Base-by-base conservation (phyloP, 2,888 invertebrate genomes). In the Andrena fulva region DNA sequence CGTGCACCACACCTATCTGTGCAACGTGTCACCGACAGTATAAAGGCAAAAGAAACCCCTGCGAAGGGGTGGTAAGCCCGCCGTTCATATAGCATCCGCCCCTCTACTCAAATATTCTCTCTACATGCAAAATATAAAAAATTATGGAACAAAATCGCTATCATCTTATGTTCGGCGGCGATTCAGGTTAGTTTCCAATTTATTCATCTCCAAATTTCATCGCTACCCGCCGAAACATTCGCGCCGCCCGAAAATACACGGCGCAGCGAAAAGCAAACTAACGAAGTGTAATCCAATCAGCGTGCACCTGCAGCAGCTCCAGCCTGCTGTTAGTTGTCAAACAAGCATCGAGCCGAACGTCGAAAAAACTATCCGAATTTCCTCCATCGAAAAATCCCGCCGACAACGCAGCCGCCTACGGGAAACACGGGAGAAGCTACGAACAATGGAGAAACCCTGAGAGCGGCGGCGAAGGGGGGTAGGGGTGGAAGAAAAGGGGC, bases 1-100 rank as follows among this genome's bases (percentile, higher is more conserved):
- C 35, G 68, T 64, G 50, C 71, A 63, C 52, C 67, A 73, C 80
- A 77, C 77, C 77, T 74, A 83, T 82, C 82, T 63, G 79, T 69
- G 76, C 73, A 73, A 82, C 79, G 83, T 83, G 84, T 84, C 83
- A 80, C 74, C 52, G 42, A 52, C 83, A 80, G 83, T 59, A 79
- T 64, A 83, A 84, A 59, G 63, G 69, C 80, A 77, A 80, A 80
- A 74, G 77, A 70, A 77, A 74, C 63, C 66, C 27, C 27, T 33
- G 66, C 62, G 70, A 70, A 63, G 76, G 73, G 59, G 62, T 67
- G 68, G 62, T 74, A 81, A 85, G 85, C 84, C 69, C 54, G 66
- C 48, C 64, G 27, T 60, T 48, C 33, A 48, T 78, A 12, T 1
- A 24, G 20, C 27, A 4, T 24, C 54, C 56, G 3, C 8, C 24